Base-by-base conservation (phyloP, 2,113 vertebrate species). In the Embiotoca jacksoni region DNA sequence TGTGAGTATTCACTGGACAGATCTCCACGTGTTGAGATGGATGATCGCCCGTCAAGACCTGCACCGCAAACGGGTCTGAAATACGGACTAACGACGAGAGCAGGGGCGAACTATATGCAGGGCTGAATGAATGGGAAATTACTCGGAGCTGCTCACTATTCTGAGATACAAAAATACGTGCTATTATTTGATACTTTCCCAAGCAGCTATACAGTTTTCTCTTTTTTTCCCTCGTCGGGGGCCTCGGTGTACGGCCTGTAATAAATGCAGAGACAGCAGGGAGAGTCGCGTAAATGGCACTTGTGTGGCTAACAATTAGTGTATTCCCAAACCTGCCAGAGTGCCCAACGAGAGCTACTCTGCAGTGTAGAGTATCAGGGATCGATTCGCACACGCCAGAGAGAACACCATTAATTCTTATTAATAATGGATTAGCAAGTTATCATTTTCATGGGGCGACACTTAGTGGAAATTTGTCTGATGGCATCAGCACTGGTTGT, bases 381-480 rank as follows among this genome's bases (percentile, higher is more conserved):
- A 94, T 95, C 94, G 75, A 94, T 95, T 91, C 16, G 16, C 81
- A 71, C 75, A 62, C 72, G 33, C 85, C 88, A 82, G 62, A 93
- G 89, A 88, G 89, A 90, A 85, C 89, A 88, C 88, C 93, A 94
- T 94, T 94, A 46, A 80, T 93, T 91, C 91, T 87, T 90, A 93
- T 94, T 93, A 94, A 94, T 95, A 93, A 95, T 94, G 83, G 85
- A 95, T 94, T 90, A 93, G 89, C 85, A 84, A 86, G 86, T 93
- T 93, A 93, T 92, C 91, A 90, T 95, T 94, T 94, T 93, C 92
- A 86, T 72, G 89, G 84, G 78, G 75, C 91, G 87, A 90, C 90
- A 87, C 93, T 94, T 91, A 92, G 89, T 79, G 90, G 86, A 85
- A 86, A 92, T 92, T 87, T 87, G 92, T 93, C 91, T 88, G 90